Conservation (phyloP, 2,113 vertebrate genomes). For the Cromileptes altivelis region DNA sequence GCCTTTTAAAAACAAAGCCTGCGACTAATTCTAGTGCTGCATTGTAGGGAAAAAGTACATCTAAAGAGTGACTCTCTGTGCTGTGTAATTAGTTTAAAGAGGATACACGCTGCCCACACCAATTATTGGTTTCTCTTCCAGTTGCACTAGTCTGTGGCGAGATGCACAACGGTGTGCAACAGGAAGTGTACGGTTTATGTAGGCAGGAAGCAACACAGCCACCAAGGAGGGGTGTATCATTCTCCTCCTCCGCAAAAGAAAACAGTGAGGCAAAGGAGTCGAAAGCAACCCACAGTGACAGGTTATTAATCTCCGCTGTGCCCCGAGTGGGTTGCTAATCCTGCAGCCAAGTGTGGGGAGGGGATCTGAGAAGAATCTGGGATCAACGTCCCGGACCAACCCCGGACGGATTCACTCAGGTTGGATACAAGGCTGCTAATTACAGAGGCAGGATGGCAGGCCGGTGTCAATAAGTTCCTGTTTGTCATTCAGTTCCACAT, state of each 20-base stretch:
- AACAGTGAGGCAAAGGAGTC: slow-evolving; percentile 23
- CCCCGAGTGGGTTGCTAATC: slow-evolving; percentile 41
- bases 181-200: background rate
- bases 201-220: slow-evolving; percentile 14
- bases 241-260: slow-evolving; percentile 47
- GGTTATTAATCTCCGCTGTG: slow-evolving; percentile 67
- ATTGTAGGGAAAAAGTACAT: background rate
- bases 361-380: background rate
- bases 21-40: background rate
- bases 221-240: slow-evolving; percentile 34
- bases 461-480: slow-evolving; percentile 19
- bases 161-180: background rate
- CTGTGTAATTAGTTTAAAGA: slow-evolving; percentile 6
- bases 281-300: slow-evolving; percentile 49
- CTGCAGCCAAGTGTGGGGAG: background rate
- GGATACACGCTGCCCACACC: background rate
- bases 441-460: slow-evolving; percentile 5
- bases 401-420: background rate
- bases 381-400: background rate
- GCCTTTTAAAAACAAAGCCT: background rate
- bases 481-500: slow-evolving; percentile 53
- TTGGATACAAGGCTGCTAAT: slow-evolving; percentile 29
- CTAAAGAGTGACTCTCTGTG: background rate
- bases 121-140: slow-evolving; percentile 5
- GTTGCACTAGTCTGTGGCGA: background rate